phyloP scores from a whole-genome alignment of 2,113 vertebrate genomes.

The Menidia beryllina region DNA sequence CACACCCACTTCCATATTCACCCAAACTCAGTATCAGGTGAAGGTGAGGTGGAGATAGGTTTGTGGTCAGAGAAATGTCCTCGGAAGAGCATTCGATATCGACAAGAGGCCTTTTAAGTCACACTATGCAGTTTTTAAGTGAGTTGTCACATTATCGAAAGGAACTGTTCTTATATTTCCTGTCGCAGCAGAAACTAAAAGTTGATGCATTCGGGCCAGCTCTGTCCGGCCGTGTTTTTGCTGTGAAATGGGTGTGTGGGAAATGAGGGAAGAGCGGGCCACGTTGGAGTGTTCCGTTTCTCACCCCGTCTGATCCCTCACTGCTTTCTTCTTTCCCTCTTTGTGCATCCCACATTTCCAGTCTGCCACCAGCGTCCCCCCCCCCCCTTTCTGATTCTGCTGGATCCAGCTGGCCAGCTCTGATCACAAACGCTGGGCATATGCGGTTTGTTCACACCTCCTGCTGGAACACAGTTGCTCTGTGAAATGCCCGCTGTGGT shows the following conservation, averaged over 20 bases:
- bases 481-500: constrained; percentile 41
- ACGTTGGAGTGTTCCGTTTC: background rate
- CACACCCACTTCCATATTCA: background rate
- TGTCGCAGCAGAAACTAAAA: constrained; percentile 6
- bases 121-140: no score
- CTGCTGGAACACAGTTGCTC: constrained; percentile 36
- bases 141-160: constrained; percentile 44
- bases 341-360: constrained; percentile 21
- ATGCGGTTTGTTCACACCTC: constrained; percentile 45
- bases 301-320: constrained; percentile 1
- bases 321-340: background rate
- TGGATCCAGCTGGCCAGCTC: constrained; percentile 12
- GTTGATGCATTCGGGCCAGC: background rate
- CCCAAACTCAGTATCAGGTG: background rate
- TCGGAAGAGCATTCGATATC: no score
- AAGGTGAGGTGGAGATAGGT: background rate
- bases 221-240: constrained; percentile 12
- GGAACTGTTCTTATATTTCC: constrained; percentile 17
- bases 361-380: constrained; percentile 12
- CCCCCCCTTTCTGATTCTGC: constrained; percentile 11
- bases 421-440: constrained; percentile 22
- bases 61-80: background rate
- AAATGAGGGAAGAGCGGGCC: constrained; percentile 16
- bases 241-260: constrained; percentile 34
- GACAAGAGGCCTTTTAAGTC: no score